Base-by-base conservation (phyloP, 2,888 invertebrate species). In the Drosophila algonquin region DNA sequence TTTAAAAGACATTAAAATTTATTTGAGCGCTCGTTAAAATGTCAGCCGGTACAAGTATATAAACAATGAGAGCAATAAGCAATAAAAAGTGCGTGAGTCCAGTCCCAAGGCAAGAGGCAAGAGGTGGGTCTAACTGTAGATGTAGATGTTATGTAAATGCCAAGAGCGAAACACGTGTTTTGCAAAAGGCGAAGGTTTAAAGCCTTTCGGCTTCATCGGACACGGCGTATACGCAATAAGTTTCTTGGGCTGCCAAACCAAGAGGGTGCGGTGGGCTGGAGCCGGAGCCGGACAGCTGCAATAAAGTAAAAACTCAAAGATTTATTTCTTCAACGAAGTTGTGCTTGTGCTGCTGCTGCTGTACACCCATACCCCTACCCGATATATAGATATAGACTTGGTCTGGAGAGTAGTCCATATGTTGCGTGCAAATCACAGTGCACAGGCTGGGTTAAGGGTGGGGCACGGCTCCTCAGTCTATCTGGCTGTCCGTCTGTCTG, bases 391-490 rank as follows among this genome's bases (percentile, higher is more conserved):
- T 47, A 52, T 46, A 47, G n/a, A 46, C 48, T 21, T 61, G 32
- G 61, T 63, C 68, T 51, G 32, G 51, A 45, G 47, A 27, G 6
- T 10, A 75, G 74, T 82, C 78, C 86, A 87, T 85, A 85, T 89
- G 89, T 89, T 87, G 89, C 86, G 87, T 89, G 87, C 84, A 85
- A 89, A 85, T 89, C 87, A 81, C 82, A 73, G 73, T 75, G 69
- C 69, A 71, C 69, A 71, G 73, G 21, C 54, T 18, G 56, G 45
- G 46, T 47, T 71, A 46, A 68, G 45, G 52, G n/a, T 35, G 21
- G 47, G 63, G 47, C 27, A 47, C 57, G 21, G 53, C 7, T 6
- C 27, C 45, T 10, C 50, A 35, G 46, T 46, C 30, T 62, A 64
- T 76, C 76, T 47, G 71, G 63, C 30, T 30, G 30, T 30, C 30